phyloP scores from a whole-genome alignment of 2,888 invertebrate genomes.

The Pharmacophagus antenor region DNA sequence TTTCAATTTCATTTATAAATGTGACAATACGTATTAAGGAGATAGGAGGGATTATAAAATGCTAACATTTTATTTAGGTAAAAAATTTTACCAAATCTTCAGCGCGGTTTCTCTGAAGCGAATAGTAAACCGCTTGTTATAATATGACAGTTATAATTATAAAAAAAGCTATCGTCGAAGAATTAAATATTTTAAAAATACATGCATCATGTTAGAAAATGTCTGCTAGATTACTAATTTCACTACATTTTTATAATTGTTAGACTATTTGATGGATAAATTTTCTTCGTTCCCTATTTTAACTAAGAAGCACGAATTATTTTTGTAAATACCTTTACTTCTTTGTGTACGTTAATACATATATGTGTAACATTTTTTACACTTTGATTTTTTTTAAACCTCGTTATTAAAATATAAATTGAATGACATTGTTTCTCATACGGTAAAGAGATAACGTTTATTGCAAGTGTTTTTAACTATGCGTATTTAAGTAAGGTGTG shows the following conservation, averaged over 20 bases:
- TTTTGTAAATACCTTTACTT: no score
- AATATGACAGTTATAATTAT: slow-evolving; percentile 16
- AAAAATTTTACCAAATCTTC: slow-evolving; percentile 40
- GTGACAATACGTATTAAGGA: background rate
- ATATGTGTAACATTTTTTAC: no score
- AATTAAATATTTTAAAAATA: no score
- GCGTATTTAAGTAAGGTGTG: slow-evolving; percentile 45
- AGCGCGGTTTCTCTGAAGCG: slow-evolving; percentile 47
- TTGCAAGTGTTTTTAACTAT: slow-evolving; percentile 13
- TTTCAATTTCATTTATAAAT: background rate
- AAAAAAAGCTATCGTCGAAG: no score
- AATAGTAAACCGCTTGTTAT: slow-evolving; percentile 44
- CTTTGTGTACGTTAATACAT: no score
- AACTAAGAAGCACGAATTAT: no score
- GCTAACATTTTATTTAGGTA: slow-evolving; percentile 35
- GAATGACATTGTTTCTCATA: no score
- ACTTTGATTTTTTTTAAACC: no score
- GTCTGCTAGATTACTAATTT: background rate
- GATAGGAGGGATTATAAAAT: slow-evolving; percentile 9
- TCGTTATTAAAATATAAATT: no score
- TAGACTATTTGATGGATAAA: background rate
- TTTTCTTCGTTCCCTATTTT: no score
- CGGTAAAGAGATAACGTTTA: background rate
- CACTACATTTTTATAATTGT: background rate
- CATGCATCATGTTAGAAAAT: background rate